Percentiles rank a stretch among this genome's conserved stretches.
Conservation (phyloP, 1,140 invertebrate species). For the Pogonomyrmex barbatus region DNA sequence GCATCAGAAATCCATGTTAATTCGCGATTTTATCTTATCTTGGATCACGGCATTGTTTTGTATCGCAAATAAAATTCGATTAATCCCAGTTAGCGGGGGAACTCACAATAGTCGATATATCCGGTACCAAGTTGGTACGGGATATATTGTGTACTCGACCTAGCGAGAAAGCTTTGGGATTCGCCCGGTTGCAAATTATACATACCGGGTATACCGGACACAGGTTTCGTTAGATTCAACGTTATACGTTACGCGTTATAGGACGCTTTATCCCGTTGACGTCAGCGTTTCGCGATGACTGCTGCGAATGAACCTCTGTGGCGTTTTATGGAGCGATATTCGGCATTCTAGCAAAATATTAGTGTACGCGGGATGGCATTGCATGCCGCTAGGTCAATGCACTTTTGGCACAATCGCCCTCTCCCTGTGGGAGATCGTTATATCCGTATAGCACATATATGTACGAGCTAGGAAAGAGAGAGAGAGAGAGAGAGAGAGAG, state of each 20-base stretch:
- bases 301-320: slow-evolving; percentile 34
- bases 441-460: slow-evolving; percentile 27
- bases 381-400: slow-evolving; percentile 65
- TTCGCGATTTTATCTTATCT: not conserved
- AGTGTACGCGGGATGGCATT: slow-evolving; percentile 58
- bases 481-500: slow-evolving; percentile 3
- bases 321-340: slow-evolving; percentile 57
- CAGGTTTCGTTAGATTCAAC: not conserved
- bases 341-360: slow-evolving; percentile 63
- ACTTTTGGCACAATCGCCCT: slow-evolving; percentile 67
- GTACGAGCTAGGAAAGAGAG: not conserved
- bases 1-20: not conserved
- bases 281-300: slow-evolving; percentile 38
- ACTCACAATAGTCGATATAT: not conserved
- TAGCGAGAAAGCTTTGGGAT: slow-evolving; percentile 24
- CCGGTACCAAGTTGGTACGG: not conserved
- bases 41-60: not conserved
- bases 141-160: not conserved
- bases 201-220: not conserved
- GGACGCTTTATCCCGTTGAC: slow-evolving; percentile 29
- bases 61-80: slow-evolving; percentile 22
- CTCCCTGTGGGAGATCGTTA: slow-evolving; percentile 56
- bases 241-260: not conserved
- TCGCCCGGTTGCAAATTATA: slow-evolving; percentile 5
- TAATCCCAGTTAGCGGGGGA: slow-evolving; percentile 24